Evolutionary conservation across 2,797 vertebrate genomes (phyloP), one percentile per base, ranked within the genome.

Genomic region (Schizopygopsis malacanthus): DNA sequence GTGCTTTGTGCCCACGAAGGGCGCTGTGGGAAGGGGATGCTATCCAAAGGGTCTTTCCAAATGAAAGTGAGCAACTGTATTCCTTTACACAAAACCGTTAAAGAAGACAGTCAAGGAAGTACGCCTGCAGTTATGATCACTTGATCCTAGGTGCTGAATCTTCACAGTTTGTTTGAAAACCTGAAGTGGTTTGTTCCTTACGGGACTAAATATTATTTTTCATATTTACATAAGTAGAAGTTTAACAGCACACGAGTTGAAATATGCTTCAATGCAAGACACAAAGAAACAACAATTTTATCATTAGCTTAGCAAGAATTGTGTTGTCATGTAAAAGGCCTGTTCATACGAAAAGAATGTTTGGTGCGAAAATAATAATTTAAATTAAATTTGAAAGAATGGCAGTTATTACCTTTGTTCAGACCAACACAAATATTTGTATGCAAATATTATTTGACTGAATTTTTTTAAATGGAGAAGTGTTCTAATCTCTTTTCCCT

Each of bases 11-110:
- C 41, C 7, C 37, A 43, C 1, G 0, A 65, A 69, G 45, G 63
- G 45, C 63, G 37, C 28, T 69, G 4, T 18, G 28, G 45, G 45
- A 81, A 69, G 63, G 63, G 20, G 28, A 15, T 6, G 45, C 61
- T 39, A 16, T 52, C 20, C 4, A 4, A 69, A 69, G 59, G 70
- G 47, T 65, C 20, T 41, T 61, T 86, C 71, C 88, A 85, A 70
- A 56, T 20, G 63, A 84, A 79, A 78, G 63, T 86, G 79, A 91
- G 79, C 79, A 81, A 10, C 52, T 78, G 75, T 52, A 59, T 41
- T 12, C 75, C 52, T 41, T 78, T 59, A 77, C 52, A 77, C 52
- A 59, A 43, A 16, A 61, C n/a, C 4, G 0, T 56, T 56, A 77
- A 6, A 59, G 33, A 41, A 79, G 13, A 77, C 4, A 20, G 18